Conservation (phyloP, 2,113 vertebrate genomes). For the Dromiciops gliroides region DNA sequence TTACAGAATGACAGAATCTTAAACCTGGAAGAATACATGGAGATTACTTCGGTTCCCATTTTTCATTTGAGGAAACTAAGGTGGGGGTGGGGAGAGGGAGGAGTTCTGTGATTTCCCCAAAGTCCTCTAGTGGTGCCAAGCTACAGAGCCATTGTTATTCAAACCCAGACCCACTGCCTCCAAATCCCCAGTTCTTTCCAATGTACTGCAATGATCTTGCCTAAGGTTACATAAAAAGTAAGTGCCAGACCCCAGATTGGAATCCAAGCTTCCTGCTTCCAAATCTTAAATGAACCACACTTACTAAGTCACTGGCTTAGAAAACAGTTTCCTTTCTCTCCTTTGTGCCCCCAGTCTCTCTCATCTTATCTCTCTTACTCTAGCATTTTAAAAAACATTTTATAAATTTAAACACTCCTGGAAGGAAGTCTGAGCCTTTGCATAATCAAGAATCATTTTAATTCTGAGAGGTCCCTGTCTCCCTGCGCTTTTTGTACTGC, state of each 20-base stretch:
- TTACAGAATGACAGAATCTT: neutral
- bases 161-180: neutral
- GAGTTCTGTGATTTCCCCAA: neutral
- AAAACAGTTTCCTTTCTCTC: neutral
- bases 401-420: constrained; percentile 1
- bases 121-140: neutral
- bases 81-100: rapidly evolving
- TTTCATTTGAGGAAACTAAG: neutral
- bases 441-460: constrained; percentile 18
- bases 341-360: neutral
- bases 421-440: constrained; percentile 15
- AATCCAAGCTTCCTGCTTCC: neutral
- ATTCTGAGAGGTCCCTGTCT: neutral
- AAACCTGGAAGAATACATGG: neutral
- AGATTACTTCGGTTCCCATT: neutral
- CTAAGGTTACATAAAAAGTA: neutral
- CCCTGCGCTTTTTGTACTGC: constrained; percentile 15
- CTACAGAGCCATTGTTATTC: neutral
- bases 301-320: neutral
- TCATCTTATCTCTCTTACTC: neutral
- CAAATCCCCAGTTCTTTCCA: neutral
- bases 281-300: neutral
- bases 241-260: neutral
- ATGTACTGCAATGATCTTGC: neutral
- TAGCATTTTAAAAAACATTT: neutral